Evolutionary conservation across 2,888 invertebrate species (phyloP).

Genomic region (Xylota segnis): DNA sequence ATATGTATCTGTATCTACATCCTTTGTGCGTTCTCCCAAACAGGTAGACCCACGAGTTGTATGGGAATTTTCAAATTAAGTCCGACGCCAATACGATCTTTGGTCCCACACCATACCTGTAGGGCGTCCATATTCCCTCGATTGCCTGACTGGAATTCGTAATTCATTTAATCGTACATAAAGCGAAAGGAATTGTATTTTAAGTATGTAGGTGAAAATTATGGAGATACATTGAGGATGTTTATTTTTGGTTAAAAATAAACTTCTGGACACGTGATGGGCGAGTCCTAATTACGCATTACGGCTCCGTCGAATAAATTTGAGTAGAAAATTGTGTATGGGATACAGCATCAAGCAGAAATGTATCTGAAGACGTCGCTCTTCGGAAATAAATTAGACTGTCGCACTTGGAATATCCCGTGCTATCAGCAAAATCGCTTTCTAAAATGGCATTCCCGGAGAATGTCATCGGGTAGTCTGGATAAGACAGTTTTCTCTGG

Average conservation of each 20-base stretch:
- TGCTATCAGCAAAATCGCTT: too few relatives aligned
- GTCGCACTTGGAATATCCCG: too few relatives aligned
- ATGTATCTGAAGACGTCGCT: too few relatives aligned
- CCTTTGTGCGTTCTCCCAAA: not conserved
- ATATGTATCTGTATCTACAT: constrained; percentile 4
- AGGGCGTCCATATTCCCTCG: constrained; percentile 50
- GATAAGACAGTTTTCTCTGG: too few relatives aligned
- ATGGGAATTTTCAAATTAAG: constrained; percentile 38
- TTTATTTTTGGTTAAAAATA: constrained; percentile 53
- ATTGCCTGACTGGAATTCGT: constrained; percentile 51
- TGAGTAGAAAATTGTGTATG: not conserved
- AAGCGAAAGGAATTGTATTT: constrained; percentile 33
- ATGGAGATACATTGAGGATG: constrained; percentile 65
- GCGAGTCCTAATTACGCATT: not conserved
- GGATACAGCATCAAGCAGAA: not conserved
- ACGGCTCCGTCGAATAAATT: constrained; percentile 2
- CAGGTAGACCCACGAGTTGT: constrained; percentile 23
- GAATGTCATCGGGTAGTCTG: too few relatives aligned
- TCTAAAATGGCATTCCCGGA: too few relatives aligned
- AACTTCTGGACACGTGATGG: constrained; percentile 25
- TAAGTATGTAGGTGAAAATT: constrained; percentile 47
- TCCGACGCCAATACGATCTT: constrained; percentile 32
- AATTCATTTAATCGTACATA: constrained; percentile 34
- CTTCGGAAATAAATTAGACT: too few relatives aligned
- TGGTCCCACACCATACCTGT: constrained; percentile 37